Evolutionary conservation across 2,888 invertebrate species (phyloP), one percentile per base, ranked within the genome.

Genomic region (Pedicia rivosa): DNA sequence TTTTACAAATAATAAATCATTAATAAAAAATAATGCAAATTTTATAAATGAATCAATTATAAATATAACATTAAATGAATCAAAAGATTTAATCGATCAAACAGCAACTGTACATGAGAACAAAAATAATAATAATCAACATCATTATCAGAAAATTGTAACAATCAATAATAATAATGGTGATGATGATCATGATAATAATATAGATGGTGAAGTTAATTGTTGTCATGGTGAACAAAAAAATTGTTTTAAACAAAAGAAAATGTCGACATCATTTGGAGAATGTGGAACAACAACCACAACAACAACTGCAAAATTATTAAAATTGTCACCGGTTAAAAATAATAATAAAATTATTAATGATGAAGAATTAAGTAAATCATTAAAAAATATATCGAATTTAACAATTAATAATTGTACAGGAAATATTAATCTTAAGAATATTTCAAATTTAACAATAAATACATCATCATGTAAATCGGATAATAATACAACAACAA

Each of bases 331-430:
- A n/a, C n/a, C n/a, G n/a, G n/a, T n/a, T n/a, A n/a, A n/a, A n/a
- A n/a, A n/a, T n/a, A n/a, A n/a, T n/a, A n/a, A n/a, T n/a, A n/a
- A n/a, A n/a, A 27, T 6, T 27, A 6, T 27, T n/a, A 7, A 27
- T 6, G n/a, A 6, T 12, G 9, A 10, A 5, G 27, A 27, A 13
- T 10, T 16, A 12, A 24, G 9, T 7, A 38, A 37, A 22, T 35
- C 37, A 22, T 31, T 30, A 29, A 38, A 38, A 30, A 40, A 42
- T 36, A 59, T 57, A 42, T 57, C 57, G 44, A 59, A 59, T 46
- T 57, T 60, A 15, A 60, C 59, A 14, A 59, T 60, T 14, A 59
- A 60, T 43, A 60, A 59, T 37, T 60, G 60, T 46, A 60, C 57
- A 40, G 60, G 60, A 29, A 58, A 55, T 7, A 59, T 60, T 5